phyloP scores from a whole-genome alignment of 2,888 invertebrate genomes.

The Clostera curtula region DNA sequence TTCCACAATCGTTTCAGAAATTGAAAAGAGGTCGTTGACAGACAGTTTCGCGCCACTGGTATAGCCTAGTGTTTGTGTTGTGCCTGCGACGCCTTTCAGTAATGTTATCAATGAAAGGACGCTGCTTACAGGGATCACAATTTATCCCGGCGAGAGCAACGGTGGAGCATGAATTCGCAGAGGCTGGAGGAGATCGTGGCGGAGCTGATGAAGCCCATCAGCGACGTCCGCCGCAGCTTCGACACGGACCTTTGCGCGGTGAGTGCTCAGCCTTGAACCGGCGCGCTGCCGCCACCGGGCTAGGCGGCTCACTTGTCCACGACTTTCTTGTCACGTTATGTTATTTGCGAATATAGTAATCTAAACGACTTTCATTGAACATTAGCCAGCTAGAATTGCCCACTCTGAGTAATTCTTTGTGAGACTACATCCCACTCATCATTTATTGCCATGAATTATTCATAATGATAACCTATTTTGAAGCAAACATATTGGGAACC shows the following conservation, averaged over 20 bases:
- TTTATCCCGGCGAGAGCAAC: slow-evolving; percentile 45
- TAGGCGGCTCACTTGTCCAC: not conserved
- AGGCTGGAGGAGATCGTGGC: slow-evolving; percentile 61
- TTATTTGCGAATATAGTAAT: too few relatives aligned
- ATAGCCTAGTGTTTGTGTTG: slow-evolving; percentile 30
- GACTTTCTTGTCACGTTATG: too few relatives aligned
- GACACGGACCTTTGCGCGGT: slow-evolving; percentile 62
- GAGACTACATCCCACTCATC: too few relatives aligned
- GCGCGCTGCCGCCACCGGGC: slow-evolving; percentile 6
- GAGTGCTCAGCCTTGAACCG: slow-evolving; percentile 24
- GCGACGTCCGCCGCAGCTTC: slow-evolving; percentile 56
- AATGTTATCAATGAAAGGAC: slow-evolving; percentile 52
- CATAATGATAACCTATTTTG: too few relatives aligned
- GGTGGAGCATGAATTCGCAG: slow-evolving; percentile 66
- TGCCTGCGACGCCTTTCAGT: slow-evolving; percentile 38
- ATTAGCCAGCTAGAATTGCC: too few relatives aligned
- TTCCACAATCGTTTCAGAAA: slow-evolving; percentile 27
- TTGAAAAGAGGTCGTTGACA: slow-evolving; percentile 50
- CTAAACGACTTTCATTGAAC: too few relatives aligned
- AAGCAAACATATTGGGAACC: too few relatives aligned
- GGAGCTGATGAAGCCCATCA: slow-evolving; percentile 61
- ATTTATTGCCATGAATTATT: too few relatives aligned
- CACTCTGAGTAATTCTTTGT: too few relatives aligned
- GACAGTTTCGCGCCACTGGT: slow-evolving; percentile 62
- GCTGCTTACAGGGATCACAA: slow-evolving; percentile 51